Conservation (phyloP, 2,113 vertebrate genomes). For the Marcusenius ussheri region DNA sequence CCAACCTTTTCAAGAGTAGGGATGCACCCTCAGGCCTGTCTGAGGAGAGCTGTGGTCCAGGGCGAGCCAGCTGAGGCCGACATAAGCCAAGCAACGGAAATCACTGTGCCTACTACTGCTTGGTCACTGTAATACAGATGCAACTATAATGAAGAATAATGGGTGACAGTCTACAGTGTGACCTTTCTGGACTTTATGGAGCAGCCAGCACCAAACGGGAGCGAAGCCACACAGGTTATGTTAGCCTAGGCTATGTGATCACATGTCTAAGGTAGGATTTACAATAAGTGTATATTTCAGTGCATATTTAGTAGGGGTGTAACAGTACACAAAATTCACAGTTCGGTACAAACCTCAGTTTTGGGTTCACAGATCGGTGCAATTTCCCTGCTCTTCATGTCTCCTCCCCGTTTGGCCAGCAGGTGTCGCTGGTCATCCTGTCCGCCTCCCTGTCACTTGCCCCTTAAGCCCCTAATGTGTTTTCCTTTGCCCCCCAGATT, state of each 20-base stretch:
- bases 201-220: background rate
- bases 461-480: no score
- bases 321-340: background rate
- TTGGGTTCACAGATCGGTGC: background rate
- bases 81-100: background rate
- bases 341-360: background rate
- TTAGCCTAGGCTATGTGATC: background rate
- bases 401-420: no score
- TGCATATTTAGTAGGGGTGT: background rate
- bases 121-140: background rate
- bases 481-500: no score
- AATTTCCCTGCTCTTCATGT: background rate
- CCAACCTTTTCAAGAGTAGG: background rate
- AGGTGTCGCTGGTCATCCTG: no score
- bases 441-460: no score
- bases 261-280: background rate
- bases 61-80: no score
- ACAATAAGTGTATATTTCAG: background rate
- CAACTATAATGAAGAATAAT: background rate
- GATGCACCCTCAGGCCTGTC: background rate
- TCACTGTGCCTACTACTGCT: background rate
- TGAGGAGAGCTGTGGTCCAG: background rate
- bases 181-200: background rate
- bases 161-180: background rate
- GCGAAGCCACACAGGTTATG: background rate